These are phyloP conservation scores for Anser cygnoides DNA, from an alignment of 2,113 vertebrate genomes.

Conservation along the genomic window DNA sequence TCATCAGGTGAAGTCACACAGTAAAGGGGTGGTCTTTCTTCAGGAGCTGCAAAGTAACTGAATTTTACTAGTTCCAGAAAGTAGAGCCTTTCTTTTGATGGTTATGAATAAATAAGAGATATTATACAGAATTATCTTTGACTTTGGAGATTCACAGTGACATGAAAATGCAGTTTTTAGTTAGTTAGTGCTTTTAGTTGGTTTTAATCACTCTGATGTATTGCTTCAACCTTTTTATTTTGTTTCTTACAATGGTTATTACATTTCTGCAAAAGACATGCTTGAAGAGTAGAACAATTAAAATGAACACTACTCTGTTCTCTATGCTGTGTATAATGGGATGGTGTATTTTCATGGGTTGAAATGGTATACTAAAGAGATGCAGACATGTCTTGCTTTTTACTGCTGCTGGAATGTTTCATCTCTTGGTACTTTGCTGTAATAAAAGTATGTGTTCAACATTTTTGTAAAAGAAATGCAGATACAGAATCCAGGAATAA, in stretches of 20 bases:
- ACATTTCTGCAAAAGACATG: neutral
- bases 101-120: neutral
- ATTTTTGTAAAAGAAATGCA: neutral
- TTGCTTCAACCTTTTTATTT: neutral
- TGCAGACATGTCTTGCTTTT: neutral
- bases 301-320: neutral
- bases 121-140: neutral
- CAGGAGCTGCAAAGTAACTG: neutral
- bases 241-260: neutral
- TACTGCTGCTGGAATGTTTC: neutral
- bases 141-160: neutral
- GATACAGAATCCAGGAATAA: neutral
- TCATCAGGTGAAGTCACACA: neutral
- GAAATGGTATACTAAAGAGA: neutral
- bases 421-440: neutral
- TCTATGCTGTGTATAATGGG: neutral
- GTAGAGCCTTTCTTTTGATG: neutral
- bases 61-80: neutral
- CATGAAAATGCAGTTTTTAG: neutral
- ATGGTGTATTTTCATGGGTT: neutral
- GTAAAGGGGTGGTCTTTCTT: neutral
- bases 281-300: neutral
- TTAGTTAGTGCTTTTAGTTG: neutral
- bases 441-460: neutral
- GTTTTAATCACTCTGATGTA: neutral